These are phyloP conservation scores for Masnerella sp. DNA, from an alignment of 2,888 invertebrate species.

Conservation along the genomic window DNA sequence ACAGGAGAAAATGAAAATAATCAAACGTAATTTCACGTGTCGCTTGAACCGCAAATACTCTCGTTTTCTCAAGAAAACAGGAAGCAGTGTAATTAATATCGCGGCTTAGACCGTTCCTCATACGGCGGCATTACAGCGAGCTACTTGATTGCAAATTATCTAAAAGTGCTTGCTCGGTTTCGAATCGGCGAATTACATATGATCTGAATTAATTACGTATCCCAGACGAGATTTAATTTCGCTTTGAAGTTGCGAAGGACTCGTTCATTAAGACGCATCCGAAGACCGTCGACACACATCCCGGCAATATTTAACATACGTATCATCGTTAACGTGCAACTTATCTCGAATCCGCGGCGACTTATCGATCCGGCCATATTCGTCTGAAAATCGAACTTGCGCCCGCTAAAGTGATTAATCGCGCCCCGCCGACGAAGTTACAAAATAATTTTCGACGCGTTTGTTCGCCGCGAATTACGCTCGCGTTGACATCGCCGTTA, in stretches of 20 bases:
- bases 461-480: background rate
- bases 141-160: slow-evolving; percentile 56
- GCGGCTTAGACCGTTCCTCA: slow-evolving; percentile 35
- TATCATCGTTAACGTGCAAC: slow-evolving; percentile 47
- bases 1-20: slow-evolving; percentile 9
- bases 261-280: slow-evolving; percentile 58
- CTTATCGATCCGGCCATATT: slow-evolving; percentile 44
- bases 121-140: slow-evolving; percentile 30
- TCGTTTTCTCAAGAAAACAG: slow-evolving; percentile 41
- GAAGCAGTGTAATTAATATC: slow-evolving; percentile 47
- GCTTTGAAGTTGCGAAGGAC: slow-evolving; percentile 61
- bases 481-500: slow-evolving; percentile 12
- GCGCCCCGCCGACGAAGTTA: slow-evolving; percentile 11
- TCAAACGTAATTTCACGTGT: slow-evolving; percentile 22
- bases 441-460: slow-evolving; percentile 26
- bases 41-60: slow-evolving; percentile 24
- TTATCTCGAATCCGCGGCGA: slow-evolving; percentile 38
- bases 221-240: slow-evolving; percentile 60
- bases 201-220: slow-evolving; percentile 58
- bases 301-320: slow-evolving; percentile 45
- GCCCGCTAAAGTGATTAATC: slow-evolving; percentile 35
- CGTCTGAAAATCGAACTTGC: slow-evolving; percentile 28
- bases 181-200: slow-evolving; percentile 52
- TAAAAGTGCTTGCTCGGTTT: slow-evolving; percentile 50
- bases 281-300: slow-evolving; percentile 46